Evolutionary conservation across 2,113 vertebrate species (phyloP).

Genomic region (Oenanthe melanoleuca): DNA sequence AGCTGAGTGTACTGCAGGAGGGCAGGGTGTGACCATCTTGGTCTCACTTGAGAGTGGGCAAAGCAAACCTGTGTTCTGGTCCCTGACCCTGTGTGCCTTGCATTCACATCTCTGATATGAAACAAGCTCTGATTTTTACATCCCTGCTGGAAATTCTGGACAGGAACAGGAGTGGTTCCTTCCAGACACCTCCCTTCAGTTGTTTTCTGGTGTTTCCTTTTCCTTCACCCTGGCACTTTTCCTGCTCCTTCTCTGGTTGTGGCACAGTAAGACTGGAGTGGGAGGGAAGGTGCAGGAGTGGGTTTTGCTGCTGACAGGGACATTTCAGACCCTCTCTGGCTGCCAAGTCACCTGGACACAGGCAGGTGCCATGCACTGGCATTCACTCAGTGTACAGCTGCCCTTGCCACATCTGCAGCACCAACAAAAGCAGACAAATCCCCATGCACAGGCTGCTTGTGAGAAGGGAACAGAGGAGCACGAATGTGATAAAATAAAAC

Average conservation of each 20-base stretch:
- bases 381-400: rapidly evolving
- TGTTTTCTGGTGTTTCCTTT: neutral
- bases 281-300: neutral
- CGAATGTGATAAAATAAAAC: neutral
- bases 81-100: rapidly evolving
- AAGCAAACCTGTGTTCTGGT: neutral
- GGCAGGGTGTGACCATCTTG: neutral
- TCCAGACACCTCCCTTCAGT: neutral
- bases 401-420: neutral
- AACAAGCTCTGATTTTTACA: neutral
- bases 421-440: neutral
- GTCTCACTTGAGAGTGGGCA: neutral
- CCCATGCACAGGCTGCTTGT: neutral
- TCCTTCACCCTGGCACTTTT: neutral
- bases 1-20: neutral
- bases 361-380: rapidly evolving
- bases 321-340: neutral
- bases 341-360: rapidly evolving
- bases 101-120: neutral
- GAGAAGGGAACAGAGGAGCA: neutral
- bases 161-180: neutral
- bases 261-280: neutral
- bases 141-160: neutral
- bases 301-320: neutral
- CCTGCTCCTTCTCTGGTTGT: neutral